Evolutionary conservation across 2,888 invertebrate species (phyloP).

Genomic region (Scaptomyza cyrtandrae): DNA sequence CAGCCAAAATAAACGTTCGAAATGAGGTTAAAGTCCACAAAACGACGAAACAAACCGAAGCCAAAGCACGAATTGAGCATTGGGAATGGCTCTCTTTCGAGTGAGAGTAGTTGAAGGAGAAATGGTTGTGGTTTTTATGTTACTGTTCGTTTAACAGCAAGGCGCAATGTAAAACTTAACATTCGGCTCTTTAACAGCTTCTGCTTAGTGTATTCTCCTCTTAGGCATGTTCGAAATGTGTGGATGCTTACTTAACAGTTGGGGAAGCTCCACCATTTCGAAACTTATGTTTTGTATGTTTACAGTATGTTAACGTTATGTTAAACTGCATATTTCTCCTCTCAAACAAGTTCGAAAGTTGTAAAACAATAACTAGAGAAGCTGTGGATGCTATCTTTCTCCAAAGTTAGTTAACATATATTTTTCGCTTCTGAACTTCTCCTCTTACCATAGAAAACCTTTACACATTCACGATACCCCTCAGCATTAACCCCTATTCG

Average conservation of each 20-base stretch:
- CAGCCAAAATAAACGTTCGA: slow-evolving; percentile 31
- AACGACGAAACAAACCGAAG: slow-evolving; percentile 27
- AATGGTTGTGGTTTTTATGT: slow-evolving; percentile 28
- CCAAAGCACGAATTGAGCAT: slow-evolving; percentile 9
- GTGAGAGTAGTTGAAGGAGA: background rate
- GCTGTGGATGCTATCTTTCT: background rate
- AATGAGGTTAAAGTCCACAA: slow-evolving; percentile 73
- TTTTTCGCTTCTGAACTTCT: background rate
- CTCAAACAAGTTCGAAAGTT: background rate
- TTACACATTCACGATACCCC: background rate
- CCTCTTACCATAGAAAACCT: background rate
- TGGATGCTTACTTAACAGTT: background rate
- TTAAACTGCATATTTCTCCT: background rate
- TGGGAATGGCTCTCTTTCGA: background rate
- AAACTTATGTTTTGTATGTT: no score
- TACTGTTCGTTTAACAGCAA: background rate
- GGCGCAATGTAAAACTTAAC: background rate
- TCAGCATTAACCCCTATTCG: background rate
- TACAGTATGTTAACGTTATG: background rate
- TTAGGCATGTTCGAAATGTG: background rate
- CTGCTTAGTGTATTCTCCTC: background rate
- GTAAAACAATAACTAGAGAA: background rate
- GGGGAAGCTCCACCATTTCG: background rate
- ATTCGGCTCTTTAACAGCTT: background rate
- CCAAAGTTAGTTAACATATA: no score